These are phyloP conservation scores for Gallinago undulata DNA, from an alignment of 2,113 vertebrate genomes.

Conservation along the genomic window DNA sequence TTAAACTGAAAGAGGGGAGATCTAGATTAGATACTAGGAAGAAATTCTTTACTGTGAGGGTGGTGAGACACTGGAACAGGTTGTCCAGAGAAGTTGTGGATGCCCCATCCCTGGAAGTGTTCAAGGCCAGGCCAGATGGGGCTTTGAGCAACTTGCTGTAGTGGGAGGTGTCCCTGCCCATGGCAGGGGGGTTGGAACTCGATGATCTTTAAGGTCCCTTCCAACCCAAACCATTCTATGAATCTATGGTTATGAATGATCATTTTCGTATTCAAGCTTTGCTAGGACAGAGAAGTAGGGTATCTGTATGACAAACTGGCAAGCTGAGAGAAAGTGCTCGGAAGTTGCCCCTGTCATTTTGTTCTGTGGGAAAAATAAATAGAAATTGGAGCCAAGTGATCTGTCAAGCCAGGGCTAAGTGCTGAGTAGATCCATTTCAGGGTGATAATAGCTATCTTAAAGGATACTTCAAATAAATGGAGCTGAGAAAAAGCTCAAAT, in stretches of 20 bases:
- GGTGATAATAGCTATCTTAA: not conserved
- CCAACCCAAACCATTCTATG: too few relatives aligned
- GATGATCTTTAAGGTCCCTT: too few relatives aligned
- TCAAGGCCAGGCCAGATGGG: too few relatives aligned
- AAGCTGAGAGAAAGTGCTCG: not conserved
- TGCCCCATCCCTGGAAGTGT: too few relatives aligned
- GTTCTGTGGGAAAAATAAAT: not conserved
- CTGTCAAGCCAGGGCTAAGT: not conserved
- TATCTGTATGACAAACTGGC: not conserved
- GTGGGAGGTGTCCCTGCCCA: too few relatives aligned
- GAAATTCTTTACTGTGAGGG: too few relatives aligned
- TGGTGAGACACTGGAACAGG: too few relatives aligned
- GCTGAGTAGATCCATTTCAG: not conserved
- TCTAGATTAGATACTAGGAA: too few relatives aligned
- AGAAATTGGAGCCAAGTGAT: not conserved
- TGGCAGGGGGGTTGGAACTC: too few relatives aligned
- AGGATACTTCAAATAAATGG: not conserved
- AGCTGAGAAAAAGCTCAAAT: not conserved
- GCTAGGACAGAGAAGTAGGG: not conserved
- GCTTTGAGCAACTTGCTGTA: too few relatives aligned
- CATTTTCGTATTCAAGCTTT: not conserved
- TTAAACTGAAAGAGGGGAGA: too few relatives aligned
- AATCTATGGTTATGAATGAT: not conserved
- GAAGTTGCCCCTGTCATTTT: not conserved
- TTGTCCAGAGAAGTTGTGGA: too few relatives aligned